Conservation (phyloP, 2,113 vertebrate genomes). For the Megatriorchis doriae region DNA sequence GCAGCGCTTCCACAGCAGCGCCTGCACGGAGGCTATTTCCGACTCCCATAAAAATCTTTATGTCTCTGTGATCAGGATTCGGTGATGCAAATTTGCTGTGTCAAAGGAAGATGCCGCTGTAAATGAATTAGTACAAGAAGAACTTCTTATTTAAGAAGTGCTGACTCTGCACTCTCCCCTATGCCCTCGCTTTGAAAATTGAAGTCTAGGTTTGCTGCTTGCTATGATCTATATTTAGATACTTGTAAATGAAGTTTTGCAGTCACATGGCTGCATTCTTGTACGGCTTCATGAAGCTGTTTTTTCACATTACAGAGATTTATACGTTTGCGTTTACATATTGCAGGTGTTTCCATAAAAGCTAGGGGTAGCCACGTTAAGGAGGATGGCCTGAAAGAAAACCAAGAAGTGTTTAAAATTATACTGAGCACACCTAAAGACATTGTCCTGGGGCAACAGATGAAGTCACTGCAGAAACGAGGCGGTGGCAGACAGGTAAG, state of each 20-base stretch:
- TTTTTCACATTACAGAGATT: conserved; percentile 29
- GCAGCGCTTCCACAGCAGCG: conserved; percentile 5
- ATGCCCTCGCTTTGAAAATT: conserved; percentile 53
- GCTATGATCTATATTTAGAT: conserved; percentile 64
- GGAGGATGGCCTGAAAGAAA: conserved; percentile 79
- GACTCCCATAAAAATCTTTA: conserved; percentile 52
- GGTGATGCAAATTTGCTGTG: conserved; percentile 59
- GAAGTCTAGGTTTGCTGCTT: conserved; percentile 52
- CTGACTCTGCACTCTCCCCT: conserved; percentile 58
- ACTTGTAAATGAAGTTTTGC: conserved; percentile 46
- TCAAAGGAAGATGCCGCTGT: conserved; percentile 52
- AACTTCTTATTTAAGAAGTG: conserved; percentile 61
- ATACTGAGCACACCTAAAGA: conserved; percentile 63
- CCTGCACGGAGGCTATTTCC: conserved; percentile 43
- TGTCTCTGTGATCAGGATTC: conserved; percentile 33
- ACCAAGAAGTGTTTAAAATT: conserved; percentile 73
- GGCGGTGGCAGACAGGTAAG: conserved; percentile 72
- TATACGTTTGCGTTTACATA: not conserved
- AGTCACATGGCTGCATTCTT: not conserved
- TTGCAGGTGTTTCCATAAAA: conserved; percentile 79
- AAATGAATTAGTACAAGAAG: conserved; percentile 63
- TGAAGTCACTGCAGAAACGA: conserved; percentile 67
- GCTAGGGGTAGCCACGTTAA: conserved; percentile 70
- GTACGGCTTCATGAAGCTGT: not conserved
- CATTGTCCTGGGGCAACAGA: conserved; percentile 68